These are phyloP conservation scores for Physella acuta DNA, from an alignment of 1,140 invertebrate species.

Conservation along the genomic window DNA sequence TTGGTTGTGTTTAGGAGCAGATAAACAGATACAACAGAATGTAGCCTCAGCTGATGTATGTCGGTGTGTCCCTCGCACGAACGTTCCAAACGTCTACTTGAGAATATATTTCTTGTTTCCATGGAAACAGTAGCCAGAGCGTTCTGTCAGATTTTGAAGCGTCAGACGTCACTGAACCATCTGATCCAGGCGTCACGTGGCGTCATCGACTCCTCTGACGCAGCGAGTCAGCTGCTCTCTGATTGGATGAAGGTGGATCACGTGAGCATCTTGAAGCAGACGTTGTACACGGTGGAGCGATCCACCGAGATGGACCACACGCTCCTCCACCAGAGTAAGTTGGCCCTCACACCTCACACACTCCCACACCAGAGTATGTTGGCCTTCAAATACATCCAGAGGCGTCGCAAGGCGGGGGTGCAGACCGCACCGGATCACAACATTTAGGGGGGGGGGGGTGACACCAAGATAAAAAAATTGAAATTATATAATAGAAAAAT, in stretches of 20 bases:
- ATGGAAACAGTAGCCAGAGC: constrained; percentile 51
- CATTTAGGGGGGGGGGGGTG: too few species aligned
- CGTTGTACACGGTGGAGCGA: constrained; percentile 60
- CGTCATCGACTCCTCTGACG: constrained; percentile 51
- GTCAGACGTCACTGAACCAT: constrained; percentile 58
- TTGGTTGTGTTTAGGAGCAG: too few species aligned
- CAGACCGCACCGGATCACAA: too few species aligned
- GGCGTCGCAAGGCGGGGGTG: too few species aligned
- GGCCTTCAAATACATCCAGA: too few species aligned
- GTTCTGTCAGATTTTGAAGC: constrained; percentile 52
- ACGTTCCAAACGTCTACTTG: not conserved
- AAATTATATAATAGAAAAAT: too few species aligned
- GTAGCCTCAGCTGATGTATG: not conserved
- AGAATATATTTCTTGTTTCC: not conserved
- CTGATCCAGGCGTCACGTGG: constrained; percentile 56
- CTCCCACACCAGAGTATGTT: too few species aligned
- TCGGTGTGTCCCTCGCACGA: not conserved
- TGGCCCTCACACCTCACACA: too few species aligned
- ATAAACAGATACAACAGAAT: too few species aligned
- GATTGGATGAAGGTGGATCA: constrained; percentile 61
- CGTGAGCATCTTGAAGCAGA: constrained; percentile 60
- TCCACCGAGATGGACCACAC: constrained; percentile 54
- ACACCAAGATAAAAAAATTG: too few species aligned
- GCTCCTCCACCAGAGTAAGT: too few species aligned
- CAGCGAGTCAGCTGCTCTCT: constrained; percentile 55